Evolutionary conservation across 53 echinoderm and acorn worm species (phyloP), one percentile per base, ranked within the genome.

Genomic region (Henricia sp.): DNA sequence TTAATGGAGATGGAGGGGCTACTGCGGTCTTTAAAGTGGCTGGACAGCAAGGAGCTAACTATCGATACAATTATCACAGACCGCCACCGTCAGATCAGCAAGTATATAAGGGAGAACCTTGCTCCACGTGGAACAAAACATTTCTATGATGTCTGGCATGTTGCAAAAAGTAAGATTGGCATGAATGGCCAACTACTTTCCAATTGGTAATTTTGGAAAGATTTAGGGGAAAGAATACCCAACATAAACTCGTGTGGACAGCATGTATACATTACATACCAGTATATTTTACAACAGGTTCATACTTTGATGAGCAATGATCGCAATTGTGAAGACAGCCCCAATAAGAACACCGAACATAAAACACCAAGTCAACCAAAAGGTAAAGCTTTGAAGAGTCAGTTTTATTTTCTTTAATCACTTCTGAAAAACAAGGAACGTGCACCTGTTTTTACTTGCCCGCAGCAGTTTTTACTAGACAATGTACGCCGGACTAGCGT

Each of bases 91-190:
- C 74, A 74, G n/a, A 39, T 74, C 11, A 59, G 57, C 1, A 75
- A 75, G 25, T 75, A 75, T 42, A 33, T 58, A 4, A 1, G 59
- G 27, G 76, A 75, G 41, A 37, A 58, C n/a, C 58, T 75, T 14
- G 41, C 19, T 10, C 56, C 76, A 2, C 8, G 4, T 23, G 58
- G 57, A 39, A 42, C 42, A 3, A 75, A 55, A 14, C 76, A 75
- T 19, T 72, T 21, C 52, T 72, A 32, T 53, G 54, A 72, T 53
- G 73, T 52, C 8, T 72, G 73, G 73, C 73, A 72, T 52, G 73
- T 72, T 32, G 73, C 73, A 53, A 53, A 53, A 72, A 54, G 53
- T 72, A 21, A 48, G 0, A 2, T n/a, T 40, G 4, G n/a, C 6
- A 39, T 63, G 11, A 63, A 6, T 34, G 8, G 14, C 14, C 14